These are phyloP conservation scores for Struthio camelus DNA, from an alignment of 2,113 vertebrate genomes.

Conservation along the genomic window DNA sequence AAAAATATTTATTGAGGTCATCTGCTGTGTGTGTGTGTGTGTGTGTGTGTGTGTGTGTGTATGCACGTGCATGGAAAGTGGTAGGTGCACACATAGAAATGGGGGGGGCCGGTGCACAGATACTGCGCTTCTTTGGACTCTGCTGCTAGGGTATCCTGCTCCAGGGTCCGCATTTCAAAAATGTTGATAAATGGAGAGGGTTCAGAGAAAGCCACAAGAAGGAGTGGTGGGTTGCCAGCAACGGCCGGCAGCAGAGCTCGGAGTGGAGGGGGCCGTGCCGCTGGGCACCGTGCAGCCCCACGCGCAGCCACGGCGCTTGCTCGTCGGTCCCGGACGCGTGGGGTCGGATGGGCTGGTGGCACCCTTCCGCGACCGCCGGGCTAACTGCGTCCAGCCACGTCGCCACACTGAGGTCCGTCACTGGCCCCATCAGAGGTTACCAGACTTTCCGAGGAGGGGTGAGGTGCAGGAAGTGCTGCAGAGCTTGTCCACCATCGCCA, in stretches of 20 bases:
- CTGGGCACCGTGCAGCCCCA: not conserved
- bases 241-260: not conserved
- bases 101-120: not conserved
- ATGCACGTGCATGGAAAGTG: too few relatives aligned
- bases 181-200: fast-evolving
- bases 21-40: too few relatives aligned
- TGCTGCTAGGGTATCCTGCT: not conserved
- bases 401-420: fast-evolving
- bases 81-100: not conserved
- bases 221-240: not conserved
- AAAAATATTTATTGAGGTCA: not conserved
- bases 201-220: not conserved
- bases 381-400: too few relatives aligned
- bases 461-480: not conserved
- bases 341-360: not conserved
- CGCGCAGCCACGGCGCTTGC: fast-evolving
- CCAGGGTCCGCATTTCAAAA: fast-evolving
- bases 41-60: too few relatives aligned
- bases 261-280: fast-evolving
- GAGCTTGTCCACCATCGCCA: not conserved
- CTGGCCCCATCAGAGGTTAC: fast-evolving
- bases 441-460: not conserved
- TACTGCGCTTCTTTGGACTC: not conserved
- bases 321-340: fast-evolving
- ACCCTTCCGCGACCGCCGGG: fast-evolving